phyloP scores from a whole-genome alignment of 2,113 vertebrate species.

The Cairina moschata region DNA sequence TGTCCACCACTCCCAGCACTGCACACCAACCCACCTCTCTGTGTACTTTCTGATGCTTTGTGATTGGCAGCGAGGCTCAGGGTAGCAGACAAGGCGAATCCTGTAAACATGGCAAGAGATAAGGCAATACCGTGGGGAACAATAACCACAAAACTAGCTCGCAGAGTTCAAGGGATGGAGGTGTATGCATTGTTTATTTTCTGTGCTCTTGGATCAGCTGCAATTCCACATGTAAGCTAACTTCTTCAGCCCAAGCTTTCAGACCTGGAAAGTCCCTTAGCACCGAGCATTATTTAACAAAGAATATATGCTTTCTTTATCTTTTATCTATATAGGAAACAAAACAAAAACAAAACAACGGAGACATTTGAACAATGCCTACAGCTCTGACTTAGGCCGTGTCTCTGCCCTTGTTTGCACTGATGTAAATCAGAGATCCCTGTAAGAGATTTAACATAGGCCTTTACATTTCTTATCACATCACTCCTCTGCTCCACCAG shows the following conservation, averaged over 20 bases:
- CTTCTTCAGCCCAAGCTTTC: conserved; percentile 8
- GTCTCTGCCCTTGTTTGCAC: conserved; percentile 66
- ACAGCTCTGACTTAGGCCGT: conserved; percentile 44
- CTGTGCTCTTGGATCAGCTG: conserved; percentile 49
- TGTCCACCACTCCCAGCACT: fast-evolving
- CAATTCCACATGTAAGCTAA: conserved; percentile 54
- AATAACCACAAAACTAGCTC: conserved; percentile 42
- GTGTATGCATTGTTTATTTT: conserved; percentile 40
- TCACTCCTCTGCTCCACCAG: conserved; percentile 35
- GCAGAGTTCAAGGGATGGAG: conserved; percentile 36
- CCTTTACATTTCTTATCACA: conserved; percentile 63
- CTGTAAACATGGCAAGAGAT: conserved; percentile 55
- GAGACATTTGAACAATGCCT: conserved; percentile 54
- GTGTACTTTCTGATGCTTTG: neutral
- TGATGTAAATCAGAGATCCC: conserved; percentile 69
- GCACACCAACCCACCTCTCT: neutral
- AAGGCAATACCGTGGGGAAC: conserved; percentile 8
- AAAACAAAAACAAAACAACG: conserved; percentile 59
- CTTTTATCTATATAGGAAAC: conserved; percentile 70
- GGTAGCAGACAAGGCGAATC: conserved; percentile 44
- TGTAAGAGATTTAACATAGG: conserved; percentile 40
- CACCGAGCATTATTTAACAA: conserved; percentile 42
- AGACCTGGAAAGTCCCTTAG: conserved; percentile 66
- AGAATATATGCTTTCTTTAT: conserved; percentile 56
- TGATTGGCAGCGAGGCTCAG: conserved; percentile 34